Base-by-base conservation (phyloP, 2,113 vertebrate genomes). In the Oenanthe oenanthe region DNA sequence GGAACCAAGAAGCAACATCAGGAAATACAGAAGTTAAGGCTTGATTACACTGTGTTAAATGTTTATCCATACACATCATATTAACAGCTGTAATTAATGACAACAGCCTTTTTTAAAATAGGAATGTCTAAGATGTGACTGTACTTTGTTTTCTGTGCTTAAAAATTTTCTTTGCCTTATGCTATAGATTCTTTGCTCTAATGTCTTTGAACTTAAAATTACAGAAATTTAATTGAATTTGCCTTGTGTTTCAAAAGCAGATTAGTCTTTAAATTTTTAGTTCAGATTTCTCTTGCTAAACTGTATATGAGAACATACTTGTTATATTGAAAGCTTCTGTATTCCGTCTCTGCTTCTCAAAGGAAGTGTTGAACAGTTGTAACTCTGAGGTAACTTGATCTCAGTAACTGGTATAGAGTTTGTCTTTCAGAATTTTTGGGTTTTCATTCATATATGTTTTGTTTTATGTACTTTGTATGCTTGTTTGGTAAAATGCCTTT, bases 11-110 rank as follows among this genome's bases (percentile, higher is more conserved):
- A 72, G 45, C 3, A 3, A 72, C 62, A 42, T 89, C 57, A 82
- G 89, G 85, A 95, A 96, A 95, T 88, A 47, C 81, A 94, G 71
- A 95, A 91, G 70, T 95, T 92, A 82, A 95, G 71, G 94, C 84
- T 95, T 95, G 94, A 82, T 95, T 97, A 68, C 89, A 45, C 91
- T 61, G 42, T 82, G 77, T 89, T 95, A 94, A 85, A 53, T 95
- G 78, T 94, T 91, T 85, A 38, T 95, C 77, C 12, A 24, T 79
- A 61, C 66, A 40, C 62, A 82, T 92, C 2, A 2, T 72, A 76
- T 47, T 87, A 89, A 79, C 8, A 6, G 24, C 66, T 85, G 70
- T 88, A 82, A 87, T 85, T 72, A 93, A 87, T 91, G 84, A 45
- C 62, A 89, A 75, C 76, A 89, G 36, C 22, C 42, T 82, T 36